Base-by-base conservation (phyloP, 2,797 vertebrate species). In the Gadopsis bispinosus region DNA sequence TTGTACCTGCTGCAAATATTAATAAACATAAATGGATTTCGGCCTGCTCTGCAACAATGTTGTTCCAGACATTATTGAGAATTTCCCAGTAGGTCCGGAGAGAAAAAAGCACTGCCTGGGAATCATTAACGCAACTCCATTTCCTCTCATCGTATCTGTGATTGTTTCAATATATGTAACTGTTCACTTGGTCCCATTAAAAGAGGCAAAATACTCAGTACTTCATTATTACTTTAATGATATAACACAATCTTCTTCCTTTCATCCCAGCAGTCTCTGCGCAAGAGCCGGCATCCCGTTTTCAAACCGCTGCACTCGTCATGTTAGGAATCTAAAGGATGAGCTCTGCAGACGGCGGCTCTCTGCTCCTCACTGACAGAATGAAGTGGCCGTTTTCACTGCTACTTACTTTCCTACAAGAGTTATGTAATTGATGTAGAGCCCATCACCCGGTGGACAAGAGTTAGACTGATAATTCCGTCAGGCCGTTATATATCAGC, bases 391-490 rank as follows among this genome's bases (percentile, higher is more conserved):
- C 74, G 75, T 85, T 81, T 70, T 79, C 63, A 77, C 66, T 47
- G 55, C 62, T 39, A 70, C 78, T 85, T 76, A 66, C 26, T 61
- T 80, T 73, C 65, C 63, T 37, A 39, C 39, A 45, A 73, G 35
- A 63, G 48, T 26, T n/a, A 12, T 78, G 77, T 67, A 69, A 83
- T 56, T 70, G 71, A 84, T 74, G 71, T 11, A 54, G 41, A 87
- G 51, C 48, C 59, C 0, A 22, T 16, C n/a, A 13, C 3, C 17
- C 33, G 5, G 22, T n/a, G 55, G 55, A 50, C 63, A 4, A 26
- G 7, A 50, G 26, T 14, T 5, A 13, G 12, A 11, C 16, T 0
- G 2, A 43, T 59, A 65, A 67, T 60, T 65, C 22, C 16, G 12
- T 7, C 33, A 8, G 0, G 47, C 51, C 50, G 4, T 2, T 14